Base-by-base conservation (phyloP, 2,113 vertebrate genomes). In the Onychostruthus taczanowskii region DNA sequence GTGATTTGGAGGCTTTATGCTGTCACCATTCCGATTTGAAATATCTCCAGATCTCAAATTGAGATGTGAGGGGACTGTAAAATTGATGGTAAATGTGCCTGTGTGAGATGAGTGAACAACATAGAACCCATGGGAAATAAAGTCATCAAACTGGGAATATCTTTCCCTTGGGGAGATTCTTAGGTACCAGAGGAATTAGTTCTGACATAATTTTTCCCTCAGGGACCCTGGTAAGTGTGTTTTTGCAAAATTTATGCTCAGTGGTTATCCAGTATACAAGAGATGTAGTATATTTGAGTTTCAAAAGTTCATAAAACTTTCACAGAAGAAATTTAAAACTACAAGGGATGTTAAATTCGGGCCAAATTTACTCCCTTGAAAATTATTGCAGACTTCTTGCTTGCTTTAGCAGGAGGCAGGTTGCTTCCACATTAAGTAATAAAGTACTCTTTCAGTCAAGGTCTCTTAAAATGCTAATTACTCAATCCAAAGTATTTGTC, bases 221-320 rank as follows among this genome's bases (percentile, higher is more conserved):
- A 56, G 76, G 76, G 72, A 77, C 49, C 11, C 64, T 84, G 53
- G 13, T 67, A 84, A 88, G 24, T 88, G 47, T 50, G 70, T 93
- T 61, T 76, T 84, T 6, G 20, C 76, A 69, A 47, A 67, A 80
- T 16, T 67, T 88, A 35, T 9, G 13, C 17, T 91, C 59, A 62
- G 39, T 64, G 64, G 46, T 11, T 90, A 88, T 74, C 64, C 52
- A 78, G 1, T 64, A 78, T 91, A 59, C 21, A 76, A 73, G 53
- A 78, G 22, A 64, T 50, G 35, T 41, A 20, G n/a, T 43, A 26
- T 87, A 77, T 94, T 81, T 86, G 44, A 41, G 43, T 33, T 88
- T 93, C 68, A 49, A 68, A 94, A 94, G 47, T 93, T 96, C 44
- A 43, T 86, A 64, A 87, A 88, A 84, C 76, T 90, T 94, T 58